phyloP scores from a whole-genome alignment of 2,113 vertebrate species.

The Nesogale talazaci region DNA sequence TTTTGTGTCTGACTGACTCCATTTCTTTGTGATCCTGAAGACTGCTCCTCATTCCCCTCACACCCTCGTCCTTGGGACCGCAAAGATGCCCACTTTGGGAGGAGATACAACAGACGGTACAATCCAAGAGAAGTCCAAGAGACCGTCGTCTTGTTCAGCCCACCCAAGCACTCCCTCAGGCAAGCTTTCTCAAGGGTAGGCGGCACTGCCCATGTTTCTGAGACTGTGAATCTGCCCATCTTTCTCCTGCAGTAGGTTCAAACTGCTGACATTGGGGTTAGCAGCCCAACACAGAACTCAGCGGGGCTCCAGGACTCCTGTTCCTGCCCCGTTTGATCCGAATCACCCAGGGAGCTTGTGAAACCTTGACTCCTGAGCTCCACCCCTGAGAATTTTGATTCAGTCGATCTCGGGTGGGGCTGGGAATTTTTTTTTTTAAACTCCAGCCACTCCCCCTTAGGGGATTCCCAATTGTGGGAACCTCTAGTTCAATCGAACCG shows the following conservation, averaged over 20 bases:
- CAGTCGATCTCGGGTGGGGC: conserved; percentile 19
- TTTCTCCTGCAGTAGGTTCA: too few relatives aligned
- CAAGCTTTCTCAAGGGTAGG: too few relatives aligned
- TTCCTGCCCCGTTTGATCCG: neutral
- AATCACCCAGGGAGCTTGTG: conserved; percentile 13
- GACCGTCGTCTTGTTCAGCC: neutral
- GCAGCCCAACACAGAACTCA: too few relatives aligned
- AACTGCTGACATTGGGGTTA: too few relatives aligned
- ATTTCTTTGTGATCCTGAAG: neutral
- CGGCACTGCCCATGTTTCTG: too few relatives aligned
- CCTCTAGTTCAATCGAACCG: neutral
- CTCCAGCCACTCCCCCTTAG: neutral
- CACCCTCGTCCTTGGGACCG: accelerated
- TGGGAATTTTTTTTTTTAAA: conserved; percentile 23
- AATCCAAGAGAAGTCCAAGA: neutral
- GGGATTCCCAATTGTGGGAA: conserved; percentile 29
- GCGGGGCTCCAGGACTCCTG: too few relatives aligned
- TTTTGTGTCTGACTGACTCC: too few relatives aligned
- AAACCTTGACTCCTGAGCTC: conserved; percentile 11
- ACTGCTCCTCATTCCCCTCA: neutral
- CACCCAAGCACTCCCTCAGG: neutral
- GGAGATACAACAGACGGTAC: accelerated
- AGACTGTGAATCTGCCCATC: too few relatives aligned
- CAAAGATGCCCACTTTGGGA: neutral
- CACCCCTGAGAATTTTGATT: conserved; percentile 32